phyloP scores from a whole-genome alignment of 2,797 vertebrate species.

The Cyclopterus lumpus region DNA sequence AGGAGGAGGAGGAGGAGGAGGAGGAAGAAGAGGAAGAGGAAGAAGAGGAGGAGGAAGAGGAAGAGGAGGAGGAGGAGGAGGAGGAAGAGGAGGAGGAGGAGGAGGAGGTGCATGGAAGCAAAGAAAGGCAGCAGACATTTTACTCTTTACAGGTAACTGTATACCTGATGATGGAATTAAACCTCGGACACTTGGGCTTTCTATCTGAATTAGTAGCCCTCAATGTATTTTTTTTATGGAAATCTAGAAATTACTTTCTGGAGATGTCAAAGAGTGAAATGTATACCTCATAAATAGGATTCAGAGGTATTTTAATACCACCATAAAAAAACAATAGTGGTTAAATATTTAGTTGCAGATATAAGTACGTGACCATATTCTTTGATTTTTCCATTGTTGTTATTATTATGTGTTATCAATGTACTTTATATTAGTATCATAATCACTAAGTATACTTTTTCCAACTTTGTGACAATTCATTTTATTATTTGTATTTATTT shows the following conservation, averaged over 20 bases:
- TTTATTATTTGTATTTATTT: background rate
- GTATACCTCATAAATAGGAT: background rate
- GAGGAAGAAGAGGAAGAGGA: too few species aligned
- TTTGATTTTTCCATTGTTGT: background rate
- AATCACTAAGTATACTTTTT: background rate
- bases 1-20: background rate
- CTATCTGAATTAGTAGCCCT: too few species aligned
- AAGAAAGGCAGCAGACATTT: background rate
- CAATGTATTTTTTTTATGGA: background rate
- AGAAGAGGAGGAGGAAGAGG: too few species aligned
- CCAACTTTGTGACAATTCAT: background rate
- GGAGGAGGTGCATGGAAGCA: background rate
- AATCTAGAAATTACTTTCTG: background rate
- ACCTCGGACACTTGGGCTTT: too few species aligned
- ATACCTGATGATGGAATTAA: background rate
- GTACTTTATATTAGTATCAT: background rate
- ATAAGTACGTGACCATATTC: background rate
- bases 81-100: too few species aligned
- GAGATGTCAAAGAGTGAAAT: background rate
- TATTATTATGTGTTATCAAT: too few species aligned
- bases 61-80: too few species aligned
- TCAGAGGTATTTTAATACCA: background rate
- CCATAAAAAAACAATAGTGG: background rate
- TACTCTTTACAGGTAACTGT: background rate
- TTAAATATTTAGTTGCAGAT: background rate